A percentile compares a stretch with the other conserved stretches of the same genome.
Evolutionary conservation across 2,113 vertebrate species (phyloP).

Genomic region (Oryzias melastigma): DNA sequence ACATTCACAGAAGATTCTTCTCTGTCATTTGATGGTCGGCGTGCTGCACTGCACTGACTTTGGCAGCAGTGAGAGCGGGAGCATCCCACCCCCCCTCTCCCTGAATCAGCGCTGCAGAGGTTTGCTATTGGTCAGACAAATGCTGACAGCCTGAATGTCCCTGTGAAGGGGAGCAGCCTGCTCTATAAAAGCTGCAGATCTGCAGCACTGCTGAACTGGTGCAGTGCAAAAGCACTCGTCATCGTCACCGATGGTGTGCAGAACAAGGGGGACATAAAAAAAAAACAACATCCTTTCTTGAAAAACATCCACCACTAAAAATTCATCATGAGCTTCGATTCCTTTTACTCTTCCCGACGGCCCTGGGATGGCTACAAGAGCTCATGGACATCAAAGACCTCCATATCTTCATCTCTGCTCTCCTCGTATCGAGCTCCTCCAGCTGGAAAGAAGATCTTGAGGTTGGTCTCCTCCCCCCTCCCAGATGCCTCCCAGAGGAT

Average conservation of each 20-base stretch:
- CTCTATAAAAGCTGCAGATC: conserved; percentile 74
- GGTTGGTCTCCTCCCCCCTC: conserved; percentile 45
- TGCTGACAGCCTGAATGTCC: conserved; percentile 63
- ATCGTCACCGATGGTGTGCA: conserved; percentile 79
- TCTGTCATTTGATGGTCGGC: conserved; percentile 9
- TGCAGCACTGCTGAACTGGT: conserved; percentile 82
- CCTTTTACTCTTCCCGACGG: conserved; percentile 60
- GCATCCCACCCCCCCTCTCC: conserved; percentile 50
- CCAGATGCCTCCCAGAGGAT: conserved; percentile 51
- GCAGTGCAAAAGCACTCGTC: conserved; percentile 78
- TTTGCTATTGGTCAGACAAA: conserved; percentile 69
- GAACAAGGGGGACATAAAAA: conserved; percentile 84
- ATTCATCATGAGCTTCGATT: conserved; percentile 78
- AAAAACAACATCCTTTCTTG: conserved; percentile 60
- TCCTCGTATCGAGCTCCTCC: conserved; percentile 56
- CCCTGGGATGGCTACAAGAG: conserved; percentile 71
- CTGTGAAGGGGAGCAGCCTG: conserved; percentile 29
- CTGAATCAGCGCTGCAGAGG: conserved; percentile 64
- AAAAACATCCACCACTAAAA: conserved; percentile 60
- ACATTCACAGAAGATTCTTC: neutral
- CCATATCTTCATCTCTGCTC: conserved; percentile 53
- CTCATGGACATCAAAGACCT: conserved; percentile 62
- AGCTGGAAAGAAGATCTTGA: conserved; percentile 55
- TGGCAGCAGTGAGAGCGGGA: conserved; percentile 39
- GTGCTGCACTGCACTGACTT: conserved; percentile 29